phyloP scores from a whole-genome alignment of 2,888 invertebrate genomes.

The Leucophenga montana region DNA sequence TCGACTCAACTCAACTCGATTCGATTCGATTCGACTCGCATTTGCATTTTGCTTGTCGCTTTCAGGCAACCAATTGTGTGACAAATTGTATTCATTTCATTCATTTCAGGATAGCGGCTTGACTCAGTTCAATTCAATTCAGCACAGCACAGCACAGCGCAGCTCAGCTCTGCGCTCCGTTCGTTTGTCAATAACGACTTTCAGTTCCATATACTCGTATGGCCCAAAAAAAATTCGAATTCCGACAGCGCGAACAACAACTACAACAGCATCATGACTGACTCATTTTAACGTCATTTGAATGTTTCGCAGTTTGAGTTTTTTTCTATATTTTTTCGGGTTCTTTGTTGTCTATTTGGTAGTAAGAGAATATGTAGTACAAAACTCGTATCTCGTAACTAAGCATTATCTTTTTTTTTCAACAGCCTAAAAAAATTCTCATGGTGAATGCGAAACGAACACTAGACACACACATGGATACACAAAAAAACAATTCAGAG shows the following conservation, averaged over 20 bases:
- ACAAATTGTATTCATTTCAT: slow-evolving; percentile 58
- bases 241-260: too few relatives aligned
- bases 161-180: neutral
- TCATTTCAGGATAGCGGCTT: slow-evolving; percentile 27
- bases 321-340: neutral
- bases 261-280: slow-evolving; percentile 5
- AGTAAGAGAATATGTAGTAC: neutral
- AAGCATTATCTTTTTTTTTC: too few relatives aligned
- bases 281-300: slow-evolving; percentile 22
- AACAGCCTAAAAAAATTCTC: neutral
- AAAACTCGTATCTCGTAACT: too few relatives aligned
- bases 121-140: slow-evolving; percentile 12
- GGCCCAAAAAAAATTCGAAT: too few relatives aligned
- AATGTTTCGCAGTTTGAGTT: slow-evolving; percentile 21
- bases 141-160: neutral
- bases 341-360: neutral
- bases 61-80: slow-evolving; percentile 55
- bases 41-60: slow-evolving; percentile 9
- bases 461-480: neutral
- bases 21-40: too few relatives aligned
- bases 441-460: neutral
- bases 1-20: neutral
- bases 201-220: too few relatives aligned
- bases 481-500: too few relatives aligned
- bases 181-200: slow-evolving; percentile 36